These are phyloP conservation scores for Gymnopithys bicolor DNA, from an alignment of 2,797 vertebrate genomes.

Conservation along the genomic window DNA sequence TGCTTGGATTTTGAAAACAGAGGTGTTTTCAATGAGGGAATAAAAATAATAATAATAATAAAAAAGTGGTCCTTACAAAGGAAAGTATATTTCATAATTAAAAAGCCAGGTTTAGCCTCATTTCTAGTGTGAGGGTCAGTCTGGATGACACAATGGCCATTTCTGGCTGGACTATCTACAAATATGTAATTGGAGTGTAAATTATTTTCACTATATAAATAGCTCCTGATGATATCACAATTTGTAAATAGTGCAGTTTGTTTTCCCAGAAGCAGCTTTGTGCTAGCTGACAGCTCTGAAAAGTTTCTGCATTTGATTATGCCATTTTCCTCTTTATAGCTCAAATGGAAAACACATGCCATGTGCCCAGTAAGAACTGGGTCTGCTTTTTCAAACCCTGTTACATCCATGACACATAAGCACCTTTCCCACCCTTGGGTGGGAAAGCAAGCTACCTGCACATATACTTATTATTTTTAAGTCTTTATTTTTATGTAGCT, in stretches of 20 bases:
- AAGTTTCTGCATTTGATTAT: slow-evolving; percentile 49
- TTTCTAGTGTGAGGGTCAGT: slow-evolving; percentile 36
- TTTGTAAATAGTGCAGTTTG: slow-evolving; percentile 58
- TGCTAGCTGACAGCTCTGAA: slow-evolving; percentile 41
- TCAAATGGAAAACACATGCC: slow-evolving; percentile 31
- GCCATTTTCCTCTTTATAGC: slow-evolving; percentile 26
- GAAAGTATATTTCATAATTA: slow-evolving; percentile 62
- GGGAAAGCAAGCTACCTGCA: background rate
- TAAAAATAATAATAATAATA: slow-evolving; percentile 24
- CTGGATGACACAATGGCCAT: slow-evolving; percentile 37
- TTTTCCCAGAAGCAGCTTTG: slow-evolving; percentile 57
- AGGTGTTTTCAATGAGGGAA: background rate
- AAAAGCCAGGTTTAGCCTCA: slow-evolving; percentile 36
- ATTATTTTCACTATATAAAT: slow-evolving; percentile 69
- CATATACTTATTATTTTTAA: slow-evolving; percentile 34
- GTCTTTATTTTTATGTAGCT: slow-evolving; percentile 50
- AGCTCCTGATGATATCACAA: slow-evolving; percentile 67
- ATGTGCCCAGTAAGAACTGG: background rate
- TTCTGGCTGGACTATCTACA: slow-evolving; percentile 40
- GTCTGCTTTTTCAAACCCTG: slow-evolving; percentile 25
- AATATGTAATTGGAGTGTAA: slow-evolving; percentile 67
- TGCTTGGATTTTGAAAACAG: slow-evolving; percentile 21
- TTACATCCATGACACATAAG: background rate
- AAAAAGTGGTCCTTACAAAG: slow-evolving; percentile 13
- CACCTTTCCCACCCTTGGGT: slow-evolving; percentile 37